A percentile compares a stretch with the other conserved stretches of the same genome.
Evolutionary conservation across 2,113 vertebrate species (phyloP).

Genomic region (Zootoca vivipara): DNA sequence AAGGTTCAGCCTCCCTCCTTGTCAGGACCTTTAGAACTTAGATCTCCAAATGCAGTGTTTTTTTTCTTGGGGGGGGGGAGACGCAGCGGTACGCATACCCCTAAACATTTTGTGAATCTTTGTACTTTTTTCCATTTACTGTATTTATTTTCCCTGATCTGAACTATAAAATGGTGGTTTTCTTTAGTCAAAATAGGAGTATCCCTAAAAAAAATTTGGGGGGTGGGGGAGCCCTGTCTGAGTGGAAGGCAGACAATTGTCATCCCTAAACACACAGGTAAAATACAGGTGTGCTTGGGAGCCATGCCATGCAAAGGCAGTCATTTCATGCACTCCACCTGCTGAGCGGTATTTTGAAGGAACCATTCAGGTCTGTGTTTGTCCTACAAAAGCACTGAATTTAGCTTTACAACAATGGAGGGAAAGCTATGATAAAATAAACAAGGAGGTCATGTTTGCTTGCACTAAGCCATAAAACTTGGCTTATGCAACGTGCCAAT

Average conservation of each 20-base stretch:
- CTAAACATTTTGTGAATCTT: too few species aligned
- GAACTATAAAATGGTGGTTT: too few species aligned
- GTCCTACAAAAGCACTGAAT: neutral
- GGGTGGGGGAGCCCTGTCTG: too few species aligned
- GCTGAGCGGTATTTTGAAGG: neutral
- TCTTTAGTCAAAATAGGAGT: too few species aligned
- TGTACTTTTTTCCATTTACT: too few species aligned
- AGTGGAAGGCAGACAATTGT: neutral
- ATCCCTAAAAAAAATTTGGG: too few species aligned
- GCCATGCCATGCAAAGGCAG: neutral
- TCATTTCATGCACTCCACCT: neutral
- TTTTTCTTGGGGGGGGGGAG: too few species aligned
- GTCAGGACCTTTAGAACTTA: neutral
- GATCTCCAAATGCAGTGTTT: too few species aligned
- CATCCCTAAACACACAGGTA: neutral
- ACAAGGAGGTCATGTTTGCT: neutral
- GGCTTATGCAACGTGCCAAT: neutral
- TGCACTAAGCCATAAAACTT: neutral
- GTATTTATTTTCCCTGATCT: too few species aligned
- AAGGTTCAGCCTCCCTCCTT: neutral
- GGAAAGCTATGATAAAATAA: neutral
- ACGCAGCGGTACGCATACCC: too few species aligned
- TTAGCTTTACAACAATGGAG: neutral
- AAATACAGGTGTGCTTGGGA: neutral
- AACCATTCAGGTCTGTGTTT: neutral